Base-by-base conservation (phyloP, 2,797 vertebrate species). In the Bovichtus variegatus region DNA sequence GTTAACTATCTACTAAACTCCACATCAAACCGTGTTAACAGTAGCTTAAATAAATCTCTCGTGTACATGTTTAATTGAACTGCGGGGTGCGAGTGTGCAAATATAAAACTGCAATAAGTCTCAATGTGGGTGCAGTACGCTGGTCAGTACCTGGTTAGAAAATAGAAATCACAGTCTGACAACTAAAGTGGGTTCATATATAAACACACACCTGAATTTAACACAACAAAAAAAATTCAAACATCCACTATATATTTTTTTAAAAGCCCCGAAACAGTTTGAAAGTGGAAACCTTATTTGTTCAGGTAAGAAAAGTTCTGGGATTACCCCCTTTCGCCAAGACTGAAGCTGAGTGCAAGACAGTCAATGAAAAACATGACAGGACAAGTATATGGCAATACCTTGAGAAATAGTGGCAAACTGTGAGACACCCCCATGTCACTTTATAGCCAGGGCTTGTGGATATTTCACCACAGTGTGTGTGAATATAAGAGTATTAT, bases 281-380 rank as follows among this genome's bases (percentile, higher is more conserved):
- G 19, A 46, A 44, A 53, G 6, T 21, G 43, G 36, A 2, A 4
- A 19, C 8, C 19, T 50, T 55, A 34, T 65, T 49, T 55, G 38
- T 54, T 47, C 47, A 71, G 68, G 54, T 57, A 70, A 68, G 49
- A 3, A 62, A 31, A 66, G 29, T 60, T 60, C 1, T 69, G 25
- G 21, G 47, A 73, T 65, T 75, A 51, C 74, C 74, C 9, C 57
- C 6, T 59, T 69, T 78, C 7, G 23, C 55, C 44, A 74, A 61
- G 58, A 21, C 70, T 75, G 36, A 51, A 74, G 23, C 21, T 76
- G 36, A 57, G 54, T 59, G 18, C 12, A 69, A 49, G 9, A 3
- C 67, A 86, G 66, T 75, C 81, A 82, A 53, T 72, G 53, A 71
- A 51, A 72, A 49, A 77, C 85, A 78, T 83, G 80, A 85, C 75